phyloP scores from a whole-genome alignment of 1,140 invertebrate genomes.

The Diabrotica virgifera region DNA sequence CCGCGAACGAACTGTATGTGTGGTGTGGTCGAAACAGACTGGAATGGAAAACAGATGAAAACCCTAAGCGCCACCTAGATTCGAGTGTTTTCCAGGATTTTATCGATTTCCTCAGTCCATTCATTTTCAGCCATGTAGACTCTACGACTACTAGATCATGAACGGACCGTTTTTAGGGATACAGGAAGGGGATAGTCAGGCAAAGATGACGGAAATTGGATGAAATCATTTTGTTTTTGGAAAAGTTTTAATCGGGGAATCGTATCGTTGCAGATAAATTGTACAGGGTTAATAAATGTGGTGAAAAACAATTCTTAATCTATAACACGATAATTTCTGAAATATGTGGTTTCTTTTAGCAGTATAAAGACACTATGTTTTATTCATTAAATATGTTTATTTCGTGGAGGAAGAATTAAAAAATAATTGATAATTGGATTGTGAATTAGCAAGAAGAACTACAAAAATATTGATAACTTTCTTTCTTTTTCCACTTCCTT shows the following conservation, averaged over 20 bases:
- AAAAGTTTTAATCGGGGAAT: neutral
- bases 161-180: conserved; percentile 6
- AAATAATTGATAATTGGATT: too few relatives aligned
- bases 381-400: neutral
- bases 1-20: conserved; percentile 15
- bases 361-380: neutral
- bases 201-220: neutral
- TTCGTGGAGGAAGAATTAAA: neutral
- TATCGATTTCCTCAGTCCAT: conserved; percentile 24
- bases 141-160: conserved; percentile 17
- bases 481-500: too few relatives aligned
- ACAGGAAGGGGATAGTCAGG: neutral
- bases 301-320: neutral
- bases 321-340: neutral
- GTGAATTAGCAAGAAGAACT: too few relatives aligned
- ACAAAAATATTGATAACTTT: too few relatives aligned
- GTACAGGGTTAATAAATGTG: neutral
- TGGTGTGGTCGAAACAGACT: conserved; percentile 14
- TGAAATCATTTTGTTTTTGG: neutral
- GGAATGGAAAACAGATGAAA: conserved; percentile 18
- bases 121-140: conserved; percentile 22
- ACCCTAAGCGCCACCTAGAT: conserved; percentile 20
- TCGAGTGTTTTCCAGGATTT: conserved; percentile 19
- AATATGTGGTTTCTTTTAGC: neutral
- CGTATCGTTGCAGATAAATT: neutral